A percentile compares a stretch with the other conserved stretches of the same genome.
Conservation (phyloP, 2,888 invertebrate species). For the Lasioglossum pauxillum region DNA sequence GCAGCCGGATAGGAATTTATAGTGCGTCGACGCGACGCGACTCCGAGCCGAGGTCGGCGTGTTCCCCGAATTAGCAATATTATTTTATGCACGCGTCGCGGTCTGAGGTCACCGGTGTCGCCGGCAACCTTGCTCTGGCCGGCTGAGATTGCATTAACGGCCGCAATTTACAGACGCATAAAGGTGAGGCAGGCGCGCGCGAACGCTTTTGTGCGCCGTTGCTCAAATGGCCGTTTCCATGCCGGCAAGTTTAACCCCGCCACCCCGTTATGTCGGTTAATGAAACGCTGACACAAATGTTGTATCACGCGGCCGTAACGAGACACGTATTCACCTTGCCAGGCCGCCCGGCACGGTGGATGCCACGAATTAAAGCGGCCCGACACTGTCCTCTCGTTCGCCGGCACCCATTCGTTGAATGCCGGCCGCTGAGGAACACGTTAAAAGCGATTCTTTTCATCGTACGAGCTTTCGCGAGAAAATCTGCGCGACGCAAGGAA, state of each 20-base stretch:
- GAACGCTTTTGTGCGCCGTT: constrained; percentile 32
- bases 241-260: constrained; percentile 38
- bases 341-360: constrained; percentile 1
- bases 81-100: constrained; percentile 35
- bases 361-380: constrained; percentile 23
- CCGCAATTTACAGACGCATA: constrained; percentile 51
- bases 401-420: constrained; percentile 22
- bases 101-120: constrained; percentile 22
- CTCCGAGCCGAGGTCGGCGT: too few relatives aligned
- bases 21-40: not conserved
- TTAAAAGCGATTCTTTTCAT: not conserved
- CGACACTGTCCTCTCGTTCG: not conserved
- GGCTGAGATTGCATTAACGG: constrained; percentile 54
- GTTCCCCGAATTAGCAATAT: constrained; percentile 45
- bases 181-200: constrained; percentile 15
- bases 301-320: constrained; percentile 42
- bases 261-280: constrained; percentile 39
- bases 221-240: constrained; percentile 35
- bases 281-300: constrained; percentile 56
- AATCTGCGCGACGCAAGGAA: not conserved
- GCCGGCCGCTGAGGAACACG: not conserved
- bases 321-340: constrained; percentile 37
- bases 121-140: constrained; percentile 26
- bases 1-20: constrained; percentile 24
- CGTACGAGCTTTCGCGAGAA: not conserved